A percentile compares a stretch with the other conserved stretches of the same genome.
Evolutionary conservation across 2,113 vertebrate genomes (phyloP).

Genomic region (Sphyrna mokarran): DNA sequence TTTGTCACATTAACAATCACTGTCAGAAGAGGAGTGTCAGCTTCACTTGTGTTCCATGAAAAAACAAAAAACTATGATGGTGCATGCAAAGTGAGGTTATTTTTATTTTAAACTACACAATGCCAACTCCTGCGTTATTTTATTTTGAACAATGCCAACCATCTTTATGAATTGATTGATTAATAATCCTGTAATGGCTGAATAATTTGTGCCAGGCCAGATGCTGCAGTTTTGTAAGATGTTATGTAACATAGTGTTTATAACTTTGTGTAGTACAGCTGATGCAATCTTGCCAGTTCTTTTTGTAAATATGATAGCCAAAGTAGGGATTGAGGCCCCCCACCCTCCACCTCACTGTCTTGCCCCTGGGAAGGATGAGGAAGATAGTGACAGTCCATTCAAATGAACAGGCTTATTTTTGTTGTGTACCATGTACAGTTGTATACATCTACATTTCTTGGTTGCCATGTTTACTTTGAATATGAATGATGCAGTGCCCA

Average conservation of each 20-base stretch:
- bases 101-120: background rate
- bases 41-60: background rate
- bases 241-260: conserved; percentile 36
- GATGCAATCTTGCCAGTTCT: background rate
- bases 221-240: conserved; percentile 29
- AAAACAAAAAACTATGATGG: background rate
- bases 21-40: background rate
- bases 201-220: background rate
- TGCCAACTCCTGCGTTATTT: background rate
- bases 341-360: too few relatives aligned
- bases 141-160: background rate
- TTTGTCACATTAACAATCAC: background rate
- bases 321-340: conserved; percentile 8
- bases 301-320: conserved; percentile 35
- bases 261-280: conserved; percentile 22
- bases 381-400: background rate
- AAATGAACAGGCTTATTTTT: conserved; percentile 15
- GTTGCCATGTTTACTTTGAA: conserved; percentile 17
- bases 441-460: background rate
- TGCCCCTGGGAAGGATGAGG: background rate
- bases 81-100: background rate
- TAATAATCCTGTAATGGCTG: conserved; percentile 27
- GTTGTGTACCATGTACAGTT: background rate
- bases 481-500: background rate
- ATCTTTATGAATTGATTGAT: background rate